Base-by-base conservation (phyloP, 2,888 invertebrate genomes). In the Tetropium fuscum region DNA sequence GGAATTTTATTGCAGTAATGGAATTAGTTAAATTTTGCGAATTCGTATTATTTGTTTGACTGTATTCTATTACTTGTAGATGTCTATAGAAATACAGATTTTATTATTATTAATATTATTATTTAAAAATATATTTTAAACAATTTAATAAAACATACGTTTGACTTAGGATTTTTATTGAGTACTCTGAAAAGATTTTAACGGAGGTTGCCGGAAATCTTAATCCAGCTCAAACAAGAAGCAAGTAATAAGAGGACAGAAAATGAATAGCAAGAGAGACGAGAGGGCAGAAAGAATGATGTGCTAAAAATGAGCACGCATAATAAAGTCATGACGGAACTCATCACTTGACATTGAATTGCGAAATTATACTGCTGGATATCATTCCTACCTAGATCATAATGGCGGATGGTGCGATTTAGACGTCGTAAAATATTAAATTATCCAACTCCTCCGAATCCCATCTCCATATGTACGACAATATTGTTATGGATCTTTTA, bases 241-340 rank as follows among this genome's bases (percentile, higher is more conserved):
- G 11, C 19, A 13, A 18, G 10, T 40, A 10, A 18, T 40, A 19
- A 40, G 8, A 16, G 8, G 41, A 22, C 19, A 41, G 22, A 43
- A 49, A 58, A 66, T 53, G 66, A 66, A 66, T 66, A 56, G 58
- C 53, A 30, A 45, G 48, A 30, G 57, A 58, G 56, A 58, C 13
- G 60, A 58, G 62, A 62, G 60, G 60, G 61, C 58, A 58, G 40
- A 53, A 60, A 60, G 60, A 68, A 69, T 62, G 63, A 64, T 58
- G 64, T 64, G 68, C 64, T 66, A 69, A 64, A 66, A 69, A 64
- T 56, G 66, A 60, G 59, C 41, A 63, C 64, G 68, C 66, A 69
- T 69, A 69, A 69, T 69, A 69, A 60, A 66, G 63, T 63, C 61
- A 67, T 69, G 69, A 65, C 66, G 62, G 64, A 67, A 67, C 63